A percentile compares a stretch with the other conserved stretches of the same genome.
These are phyloP conservation scores for Elachura formosa DNA, from an alignment of 2,113 vertebrate genomes.

Conservation along the genomic window DNA sequence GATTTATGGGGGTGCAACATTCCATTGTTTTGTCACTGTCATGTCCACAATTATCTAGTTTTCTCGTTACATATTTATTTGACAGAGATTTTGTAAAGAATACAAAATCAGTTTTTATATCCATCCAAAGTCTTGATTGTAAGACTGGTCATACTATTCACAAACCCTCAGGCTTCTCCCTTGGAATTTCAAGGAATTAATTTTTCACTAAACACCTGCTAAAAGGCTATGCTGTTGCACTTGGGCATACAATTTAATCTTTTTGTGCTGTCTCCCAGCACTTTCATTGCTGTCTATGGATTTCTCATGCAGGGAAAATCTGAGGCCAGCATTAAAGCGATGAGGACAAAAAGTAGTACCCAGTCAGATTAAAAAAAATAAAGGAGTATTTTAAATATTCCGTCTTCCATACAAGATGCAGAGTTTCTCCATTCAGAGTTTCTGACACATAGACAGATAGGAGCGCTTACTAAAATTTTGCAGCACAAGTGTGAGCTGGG, in stretches of 20 bases:
- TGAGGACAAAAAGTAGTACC: slow-evolving; percentile 27
- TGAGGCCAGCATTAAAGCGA: slow-evolving; percentile 27
- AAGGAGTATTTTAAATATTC: neutral
- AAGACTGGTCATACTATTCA: slow-evolving; percentile 68
- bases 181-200: slow-evolving; percentile 75
- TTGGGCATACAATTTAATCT: slow-evolving; percentile 72
- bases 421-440: neutral
- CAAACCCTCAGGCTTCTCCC: slow-evolving; percentile 70
- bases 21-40: neutral
- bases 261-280: slow-evolving; percentile 65
- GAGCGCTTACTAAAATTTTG: neutral
- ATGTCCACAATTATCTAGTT: slow-evolving; percentile 32
- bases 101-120: slow-evolving; percentile 68
- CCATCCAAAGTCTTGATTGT: slow-evolving; percentile 68
- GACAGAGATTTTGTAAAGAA: slow-evolving; percentile 63
- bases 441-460: neutral
- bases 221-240: slow-evolving; percentile 67
- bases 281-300: slow-evolving; percentile 57
- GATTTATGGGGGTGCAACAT: neutral
- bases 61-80: slow-evolving; percentile 52
- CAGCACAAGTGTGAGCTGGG: neutral
- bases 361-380: neutral
- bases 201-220: slow-evolving; percentile 74
- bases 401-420: neutral
- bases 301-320: slow-evolving; percentile 48